Conservation (phyloP, 2,797 vertebrate species). For the Gambelia wislizenii region DNA sequence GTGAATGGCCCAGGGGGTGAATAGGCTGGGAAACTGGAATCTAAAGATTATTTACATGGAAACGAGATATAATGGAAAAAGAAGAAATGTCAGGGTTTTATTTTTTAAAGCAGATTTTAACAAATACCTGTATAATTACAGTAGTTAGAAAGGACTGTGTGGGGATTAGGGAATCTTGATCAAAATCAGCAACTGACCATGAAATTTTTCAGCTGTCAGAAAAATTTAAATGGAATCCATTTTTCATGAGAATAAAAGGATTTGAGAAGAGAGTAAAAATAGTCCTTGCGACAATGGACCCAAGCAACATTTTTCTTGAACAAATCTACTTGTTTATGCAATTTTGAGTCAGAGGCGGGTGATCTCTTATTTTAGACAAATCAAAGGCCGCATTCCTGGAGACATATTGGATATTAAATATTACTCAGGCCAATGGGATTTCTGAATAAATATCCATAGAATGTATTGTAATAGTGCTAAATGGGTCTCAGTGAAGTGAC, state of each 20-base stretch:
- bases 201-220: not conserved
- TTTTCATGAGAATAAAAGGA: not conserved
- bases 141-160: not conserved
- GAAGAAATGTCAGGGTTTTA: conserved; percentile 47
- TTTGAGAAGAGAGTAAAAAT: not conserved
- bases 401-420: not conserved
- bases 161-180: not conserved
- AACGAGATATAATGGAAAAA: conserved; percentile 40
- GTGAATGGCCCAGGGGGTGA: conserved; percentile 85
- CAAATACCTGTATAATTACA: not conserved
- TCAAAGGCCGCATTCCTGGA: not conserved
- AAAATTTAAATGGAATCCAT: not conserved
- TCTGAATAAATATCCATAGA: not conserved
- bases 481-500: not conserved
- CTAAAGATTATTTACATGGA: conserved; percentile 72
- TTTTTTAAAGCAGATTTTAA: conserved; percentile 22
- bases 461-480: not conserved
- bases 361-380: not conserved
- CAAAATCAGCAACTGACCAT: not conserved
- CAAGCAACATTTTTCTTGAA: not conserved
- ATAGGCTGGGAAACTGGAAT: conserved; percentile 80
- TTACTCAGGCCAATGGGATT: not conserved
- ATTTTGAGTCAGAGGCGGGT: not conserved
- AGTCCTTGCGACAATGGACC: not conserved
- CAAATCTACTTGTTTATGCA: not conserved